phyloP scores from a whole-genome alignment of 2,113 vertebrate species.

The Prunella fulvescens region DNA sequence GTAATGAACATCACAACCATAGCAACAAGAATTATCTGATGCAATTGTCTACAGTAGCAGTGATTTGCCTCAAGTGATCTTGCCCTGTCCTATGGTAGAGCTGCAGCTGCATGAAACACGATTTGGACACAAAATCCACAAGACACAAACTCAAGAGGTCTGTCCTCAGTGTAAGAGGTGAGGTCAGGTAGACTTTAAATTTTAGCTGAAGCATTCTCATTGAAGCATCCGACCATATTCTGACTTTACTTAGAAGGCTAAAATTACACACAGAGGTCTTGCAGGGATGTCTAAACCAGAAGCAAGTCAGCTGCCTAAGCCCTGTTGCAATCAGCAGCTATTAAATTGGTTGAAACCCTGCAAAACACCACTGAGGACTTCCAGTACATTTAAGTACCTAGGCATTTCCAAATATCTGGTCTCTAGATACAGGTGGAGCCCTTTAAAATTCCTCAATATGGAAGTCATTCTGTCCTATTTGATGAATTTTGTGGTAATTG shows the following conservation, averaged over 20 bases:
- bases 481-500: not conserved
- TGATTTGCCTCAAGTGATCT: not conserved
- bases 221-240: not conserved
- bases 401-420: not conserved
- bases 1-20: not conserved
- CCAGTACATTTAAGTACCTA: too few species aligned
- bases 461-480: not conserved
- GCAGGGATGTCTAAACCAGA: not conserved
- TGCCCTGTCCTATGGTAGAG: not conserved
- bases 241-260: not conserved
- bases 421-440: not conserved
- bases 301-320: not conserved
- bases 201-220: not conserved
- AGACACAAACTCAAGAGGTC: not conserved
- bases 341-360: not conserved
- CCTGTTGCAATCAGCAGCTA: not conserved
- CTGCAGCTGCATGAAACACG: not conserved
- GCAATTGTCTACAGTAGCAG: not conserved
- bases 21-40: not conserved
- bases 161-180: not conserved
- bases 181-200: not conserved
- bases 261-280: not conserved
- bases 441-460: not conserved
- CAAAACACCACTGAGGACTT: not conserved
- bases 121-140: not conserved